Conservation (phyloP, 64 coral and sea anemone genomes). For the Stichodactyla mertensii region DNA sequence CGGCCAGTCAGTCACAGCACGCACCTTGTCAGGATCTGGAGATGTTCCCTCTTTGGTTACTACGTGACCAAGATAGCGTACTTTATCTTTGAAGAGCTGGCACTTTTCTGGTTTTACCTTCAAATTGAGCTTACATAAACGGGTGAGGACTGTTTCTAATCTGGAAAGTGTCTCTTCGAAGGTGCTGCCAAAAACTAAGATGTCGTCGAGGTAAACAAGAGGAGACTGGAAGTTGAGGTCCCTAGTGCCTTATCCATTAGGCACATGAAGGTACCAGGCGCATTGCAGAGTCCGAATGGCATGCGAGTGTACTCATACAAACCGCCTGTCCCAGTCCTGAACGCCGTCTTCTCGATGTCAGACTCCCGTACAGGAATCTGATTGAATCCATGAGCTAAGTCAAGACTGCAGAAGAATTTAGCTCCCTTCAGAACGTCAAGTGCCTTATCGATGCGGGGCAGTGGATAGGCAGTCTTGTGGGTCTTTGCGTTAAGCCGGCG, state of each 20-base stretch:
- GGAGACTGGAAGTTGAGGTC: conserved; percentile 34
- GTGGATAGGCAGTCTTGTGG: neutral
- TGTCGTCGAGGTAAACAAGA: conserved; percentile 29
- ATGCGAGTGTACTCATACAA: conserved; percentile 42
- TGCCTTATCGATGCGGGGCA: neutral
- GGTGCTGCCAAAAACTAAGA: conserved; percentile 3
- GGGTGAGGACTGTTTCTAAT: conserved; percentile 5
- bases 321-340: conserved; percentile 34
- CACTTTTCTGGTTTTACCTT: conserved; percentile 19
- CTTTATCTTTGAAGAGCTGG: conserved; percentile 30
- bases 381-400: conserved; percentile 28
- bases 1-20: conserved; percentile 16
- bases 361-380: neutral
- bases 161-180: conserved; percentile 18
- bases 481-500: neutral
- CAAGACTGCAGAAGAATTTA: conserved; percentile 31
- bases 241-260: conserved; percentile 43
- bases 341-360: conserved; percentile 35
- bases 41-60: neutral
- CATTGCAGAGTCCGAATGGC: conserved; percentile 39
- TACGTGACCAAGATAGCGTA: conserved; percentile 30
- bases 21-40: conserved; percentile 29
- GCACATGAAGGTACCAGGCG: conserved; percentile 18
- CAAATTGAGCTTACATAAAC: conserved; percentile 1
- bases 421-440: conserved; percentile 15